A percentile compares a stretch with the other conserved stretches of the same genome.
phyloP scores from a whole-genome alignment of 1,140 invertebrate genomes.

The Diorhabda elongata region DNA sequence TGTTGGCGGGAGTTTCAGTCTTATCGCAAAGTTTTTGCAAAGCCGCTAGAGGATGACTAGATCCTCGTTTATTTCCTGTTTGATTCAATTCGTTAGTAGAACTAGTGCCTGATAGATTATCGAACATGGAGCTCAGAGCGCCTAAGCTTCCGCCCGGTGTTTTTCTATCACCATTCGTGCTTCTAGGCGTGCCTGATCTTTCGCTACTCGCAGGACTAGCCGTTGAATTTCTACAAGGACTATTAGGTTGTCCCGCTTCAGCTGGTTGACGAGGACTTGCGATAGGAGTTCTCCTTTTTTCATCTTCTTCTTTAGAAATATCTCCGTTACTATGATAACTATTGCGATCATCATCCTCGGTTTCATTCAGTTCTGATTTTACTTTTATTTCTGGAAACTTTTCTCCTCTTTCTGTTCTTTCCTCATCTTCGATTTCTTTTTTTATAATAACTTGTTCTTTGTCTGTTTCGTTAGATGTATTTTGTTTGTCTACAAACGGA shows the following conservation, averaged over 20 bases:
- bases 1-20: conserved; percentile 68
- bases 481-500: conserved; percentile 47
- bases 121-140: conserved; percentile 85
- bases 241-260: conserved; percentile 47
- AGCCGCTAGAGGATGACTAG: conserved; percentile 84
- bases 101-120: conserved; percentile 65
- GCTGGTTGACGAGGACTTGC: conserved; percentile 54
- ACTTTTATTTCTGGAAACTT: conserved; percentile 36
- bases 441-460: conserved; percentile 47
- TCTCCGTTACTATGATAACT: conserved; percentile 50
- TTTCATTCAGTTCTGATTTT: conserved; percentile 55
- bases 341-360: conserved; percentile 54
- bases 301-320: conserved; percentile 38
- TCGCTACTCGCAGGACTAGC: conserved; percentile 69
- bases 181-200: conserved; percentile 64
- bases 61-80: conserved; percentile 56
- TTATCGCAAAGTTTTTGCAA: conserved; percentile 93
- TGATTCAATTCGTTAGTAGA: conserved; percentile 48
- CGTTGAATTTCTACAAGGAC: conserved; percentile 59
- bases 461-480: conserved; percentile 44
- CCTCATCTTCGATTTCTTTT: conserved; percentile 41
- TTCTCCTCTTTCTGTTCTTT: conserved; percentile 21
- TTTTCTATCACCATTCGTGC: conserved; percentile 58
- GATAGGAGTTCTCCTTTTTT: conserved; percentile 45
- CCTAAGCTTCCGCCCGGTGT: conserved; percentile 62